Evolutionary conservation across 2,888 invertebrate genomes (phyloP).

Genomic region (Epistrophe grossulariae): DNA sequence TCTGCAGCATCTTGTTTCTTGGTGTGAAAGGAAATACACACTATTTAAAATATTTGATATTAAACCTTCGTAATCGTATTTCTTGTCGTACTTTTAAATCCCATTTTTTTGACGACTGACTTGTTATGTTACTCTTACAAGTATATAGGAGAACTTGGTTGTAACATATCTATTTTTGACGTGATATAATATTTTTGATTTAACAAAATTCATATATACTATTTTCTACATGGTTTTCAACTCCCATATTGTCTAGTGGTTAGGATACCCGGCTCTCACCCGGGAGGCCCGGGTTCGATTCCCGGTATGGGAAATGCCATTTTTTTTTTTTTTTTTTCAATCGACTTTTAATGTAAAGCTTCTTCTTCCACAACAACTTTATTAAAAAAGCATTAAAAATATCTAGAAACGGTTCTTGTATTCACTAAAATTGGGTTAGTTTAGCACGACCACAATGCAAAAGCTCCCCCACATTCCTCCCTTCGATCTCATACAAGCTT

Average conservation of each 20-base stretch:
- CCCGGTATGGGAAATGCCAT: constrained; percentile 67
- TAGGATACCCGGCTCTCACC: constrained; percentile 74
- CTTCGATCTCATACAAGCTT: constrained; percentile 48
- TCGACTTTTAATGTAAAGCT: not conserved
- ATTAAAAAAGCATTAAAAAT: not conserved
- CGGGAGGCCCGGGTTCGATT: constrained; percentile 75
- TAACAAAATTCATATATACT: not conserved
- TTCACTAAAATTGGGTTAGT: not conserved
- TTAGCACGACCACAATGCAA: not conserved
- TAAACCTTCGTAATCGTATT: no score
- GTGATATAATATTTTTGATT: no score
- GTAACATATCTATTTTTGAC: no score
- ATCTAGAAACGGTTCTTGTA: constrained; percentile 21
- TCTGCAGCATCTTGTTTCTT: no score
- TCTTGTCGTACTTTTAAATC: no score
- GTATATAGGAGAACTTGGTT: no score
- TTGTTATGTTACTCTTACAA: no score
- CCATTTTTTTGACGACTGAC: no score
- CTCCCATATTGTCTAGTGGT: constrained; percentile 75
- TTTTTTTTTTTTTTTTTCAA: constrained; percentile 24
- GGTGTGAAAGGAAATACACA: no score
- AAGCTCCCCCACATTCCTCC: constrained; percentile 34
- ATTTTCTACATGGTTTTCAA: not conserved
- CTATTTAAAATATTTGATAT: no score
- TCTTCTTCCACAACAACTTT: not conserved